Base-by-base conservation (phyloP, 2,113 vertebrate genomes). In the Gallinago paraguaiae region DNA sequence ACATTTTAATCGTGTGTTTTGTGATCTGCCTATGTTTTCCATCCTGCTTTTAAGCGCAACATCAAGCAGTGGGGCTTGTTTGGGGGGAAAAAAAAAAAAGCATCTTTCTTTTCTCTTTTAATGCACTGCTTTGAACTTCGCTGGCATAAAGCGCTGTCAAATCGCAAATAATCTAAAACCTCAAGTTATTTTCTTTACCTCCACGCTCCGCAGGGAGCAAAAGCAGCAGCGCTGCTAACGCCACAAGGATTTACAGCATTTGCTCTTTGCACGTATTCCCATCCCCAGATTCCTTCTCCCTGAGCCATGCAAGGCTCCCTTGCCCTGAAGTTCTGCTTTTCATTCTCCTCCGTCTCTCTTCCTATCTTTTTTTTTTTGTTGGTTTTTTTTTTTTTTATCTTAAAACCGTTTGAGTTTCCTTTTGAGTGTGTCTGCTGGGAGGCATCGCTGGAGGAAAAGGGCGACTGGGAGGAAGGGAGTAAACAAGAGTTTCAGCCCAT, bases 401-500 rank as follows among this genome's bases (percentile, higher is more conserved):
- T 31, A n/a, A 70, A 61, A 46, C 25, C 50, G 64, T 92, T 76
- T 69, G 70, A 37, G 37, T 86, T 95, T 90, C 80, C 68, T 86
- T 53, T 5, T 63, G 84, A 75, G 43, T 68, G 75, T 46, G 76
- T 39, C 79, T 53, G 72, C 83, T 54, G 33, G 0, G 1, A 76
- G 89, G 77, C 74, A 24, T 33, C 3, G 33, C 68, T 39, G 60
- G 39, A 39, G 39, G 39, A 39, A 81, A 93, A 18, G 11, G 3
- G 90, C 2, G 17, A 51, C 53, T 70, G 0, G 2, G 74, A 74
- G 92, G 65, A 82, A 80, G 3, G 3, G 96, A 97, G 98, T 95
- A 96, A 98, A 98, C 98, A 95, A 39, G 4, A 92, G 97, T 97
- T 97, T 93, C 97, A 97, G 97, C 98, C 97, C 92, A 59, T 90